Base-by-base conservation (phyloP, 2,797 vertebrate genomes). In the Lindbergichthys nudifrons region DNA sequence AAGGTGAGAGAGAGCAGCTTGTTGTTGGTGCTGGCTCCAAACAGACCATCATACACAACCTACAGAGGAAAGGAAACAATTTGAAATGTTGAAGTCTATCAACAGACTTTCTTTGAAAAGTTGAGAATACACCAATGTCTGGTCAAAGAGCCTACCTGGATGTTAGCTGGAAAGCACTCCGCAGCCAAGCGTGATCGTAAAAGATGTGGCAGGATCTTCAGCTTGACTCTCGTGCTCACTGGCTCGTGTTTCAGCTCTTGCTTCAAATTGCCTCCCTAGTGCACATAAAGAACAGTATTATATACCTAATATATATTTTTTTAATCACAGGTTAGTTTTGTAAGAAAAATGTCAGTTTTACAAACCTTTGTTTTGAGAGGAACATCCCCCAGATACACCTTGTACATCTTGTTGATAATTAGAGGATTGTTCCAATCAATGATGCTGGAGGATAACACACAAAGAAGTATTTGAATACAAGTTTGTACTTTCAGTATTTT, bases 1-100 rank as follows among this genome's bases (percentile, higher is more conserved):
- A 99, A 87, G 1, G 96, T 97, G 53, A 99, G 92, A 30, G 95
- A 97, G 88, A 98, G 94, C 84, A 99, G 94, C 89, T 99, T 99
- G 91, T 97, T 96, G 92, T 99, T 99, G 84, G 98, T 97, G 85
- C 96, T 99, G 78, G 96, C 94, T 74, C 98, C 98, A 72, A 99
- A 99, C 81, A 99, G 95, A 65, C 98, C 98, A 41, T 99, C 98
- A 77, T 99, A 99, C 6, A 99, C 97, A 72, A 99, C 98, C 98
- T 99, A 72, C 2, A 19, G 30, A 67, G 39, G 21, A 84, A 15
- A 85, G n/a, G 2, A 61, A 70, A 82, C 41, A 4, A 5, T 4
- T 10, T 43, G 1, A 23, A 71, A 57, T 42, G 10, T 9, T 52
- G 57, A 39, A 18, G 15, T 16, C 12, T 16, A 14, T 3, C 2